A percentile compares a stretch with the other conserved stretches of the same genome.
phyloP scores from a whole-genome alignment of 2,113 vertebrate species.

The Nymphicus hollandicus region DNA sequence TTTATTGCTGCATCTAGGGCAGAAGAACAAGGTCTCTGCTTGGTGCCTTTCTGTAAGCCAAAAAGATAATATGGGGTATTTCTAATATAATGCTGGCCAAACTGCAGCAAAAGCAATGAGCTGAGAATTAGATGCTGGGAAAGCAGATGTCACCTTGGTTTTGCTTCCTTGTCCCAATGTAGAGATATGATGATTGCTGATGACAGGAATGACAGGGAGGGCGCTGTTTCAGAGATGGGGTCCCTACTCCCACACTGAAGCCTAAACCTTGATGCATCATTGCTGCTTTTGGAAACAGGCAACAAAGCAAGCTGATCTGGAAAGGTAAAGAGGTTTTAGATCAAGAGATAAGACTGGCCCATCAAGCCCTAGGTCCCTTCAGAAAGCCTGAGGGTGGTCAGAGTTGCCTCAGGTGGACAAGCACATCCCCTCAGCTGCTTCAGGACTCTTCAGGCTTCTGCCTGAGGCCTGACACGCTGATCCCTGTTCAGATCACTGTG shows the following conservation, averaged over 20 bases:
- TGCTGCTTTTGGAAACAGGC: neutral
- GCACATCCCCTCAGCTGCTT: accelerated
- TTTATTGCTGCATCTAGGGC: neutral
- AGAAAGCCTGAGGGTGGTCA: neutral
- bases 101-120: neutral
- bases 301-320: neutral
- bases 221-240: neutral
- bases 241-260: neutral
- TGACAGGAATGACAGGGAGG: neutral
- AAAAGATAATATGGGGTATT: neutral
- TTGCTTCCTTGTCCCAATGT: neutral
- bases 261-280: neutral
- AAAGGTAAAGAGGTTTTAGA: neutral
- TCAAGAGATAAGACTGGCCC: neutral
- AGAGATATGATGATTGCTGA: accelerated
- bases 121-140: neutral
- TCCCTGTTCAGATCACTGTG: neutral
- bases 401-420: neutral
- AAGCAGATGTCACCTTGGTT: neutral
- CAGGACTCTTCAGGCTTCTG: neutral
- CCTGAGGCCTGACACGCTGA: neutral
- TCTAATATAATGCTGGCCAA: neutral
- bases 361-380: neutral
- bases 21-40: neutral
- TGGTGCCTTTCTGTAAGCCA: neutral